Conservation (phyloP, 2,113 vertebrate species). For the Erinaceus europaeus region DNA sequence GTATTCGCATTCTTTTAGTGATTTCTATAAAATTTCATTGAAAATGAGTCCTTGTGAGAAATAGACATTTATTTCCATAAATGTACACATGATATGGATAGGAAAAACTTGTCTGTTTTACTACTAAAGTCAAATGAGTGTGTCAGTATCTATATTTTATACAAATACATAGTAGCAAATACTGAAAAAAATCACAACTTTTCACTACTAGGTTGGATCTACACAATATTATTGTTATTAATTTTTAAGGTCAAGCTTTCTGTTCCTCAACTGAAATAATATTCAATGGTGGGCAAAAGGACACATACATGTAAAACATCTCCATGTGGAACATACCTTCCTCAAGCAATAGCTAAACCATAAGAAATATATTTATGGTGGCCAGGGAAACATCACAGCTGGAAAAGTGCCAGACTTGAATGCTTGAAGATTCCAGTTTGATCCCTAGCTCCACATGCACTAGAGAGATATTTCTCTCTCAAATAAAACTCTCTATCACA, state of each 20-base stretch:
- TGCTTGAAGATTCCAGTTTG: too few relatives aligned
- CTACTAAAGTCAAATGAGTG: not conserved
- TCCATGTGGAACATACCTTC: conserved; percentile 48
- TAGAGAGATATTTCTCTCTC: too few relatives aligned
- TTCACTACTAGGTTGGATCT: not conserved
- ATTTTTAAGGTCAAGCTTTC: not conserved
- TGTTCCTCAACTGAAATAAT: conserved; percentile 27
- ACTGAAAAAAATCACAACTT: not conserved
- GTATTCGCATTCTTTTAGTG: not conserved
- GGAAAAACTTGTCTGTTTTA: not conserved
- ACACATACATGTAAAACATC: not conserved
- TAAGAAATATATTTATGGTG: conserved; percentile 63
- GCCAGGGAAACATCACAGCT: too few relatives aligned
- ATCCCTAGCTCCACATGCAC: too few relatives aligned
- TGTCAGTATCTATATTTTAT: not conserved
- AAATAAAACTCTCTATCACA: too few relatives aligned
- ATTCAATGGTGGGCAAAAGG: conserved; percentile 27
- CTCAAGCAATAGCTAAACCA: conserved; percentile 20
- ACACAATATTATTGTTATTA: not conserved
- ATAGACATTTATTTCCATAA: not conserved
- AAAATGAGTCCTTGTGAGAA: not conserved
- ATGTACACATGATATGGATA: not conserved
- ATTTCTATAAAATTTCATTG: not conserved
- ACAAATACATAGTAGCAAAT: not conserved
- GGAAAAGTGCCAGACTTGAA: too few relatives aligned